Evolutionary conservation across 1,140 invertebrate genomes (phyloP).

Genomic region (Calephelis virginiensis): DNA sequence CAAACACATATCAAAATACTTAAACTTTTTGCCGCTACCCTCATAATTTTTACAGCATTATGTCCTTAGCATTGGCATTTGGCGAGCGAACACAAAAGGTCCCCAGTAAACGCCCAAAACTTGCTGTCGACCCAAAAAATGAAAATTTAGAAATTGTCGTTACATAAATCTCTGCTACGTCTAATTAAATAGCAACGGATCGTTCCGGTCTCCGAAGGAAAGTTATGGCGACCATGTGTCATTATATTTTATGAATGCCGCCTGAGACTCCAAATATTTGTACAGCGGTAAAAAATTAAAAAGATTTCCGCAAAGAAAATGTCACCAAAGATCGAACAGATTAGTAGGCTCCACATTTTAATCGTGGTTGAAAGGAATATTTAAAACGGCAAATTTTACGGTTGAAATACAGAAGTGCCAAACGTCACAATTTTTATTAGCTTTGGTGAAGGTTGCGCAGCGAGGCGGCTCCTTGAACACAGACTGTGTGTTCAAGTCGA

Average conservation of each 20-base stretch:
- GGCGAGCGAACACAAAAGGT: constrained; percentile 11
- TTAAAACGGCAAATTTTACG: constrained; percentile 28
- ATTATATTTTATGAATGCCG: constrained; percentile 48
- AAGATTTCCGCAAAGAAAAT: constrained; percentile 4
- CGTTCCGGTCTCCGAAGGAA: constrained; percentile 45
- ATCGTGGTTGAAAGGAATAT: constrained; percentile 20
- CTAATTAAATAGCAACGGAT: constrained; percentile 60
- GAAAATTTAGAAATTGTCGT: constrained; percentile 58
- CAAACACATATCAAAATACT: constrained; percentile 15
- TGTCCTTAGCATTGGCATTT: background rate
- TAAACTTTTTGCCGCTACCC: constrained; percentile 9
- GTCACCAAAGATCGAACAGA: constrained; percentile 7
- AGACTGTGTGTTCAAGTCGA: constrained; percentile 56
- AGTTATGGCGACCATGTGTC: constrained; percentile 61
- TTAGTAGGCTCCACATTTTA: constrained; percentile 15
- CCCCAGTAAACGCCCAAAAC: constrained; percentile 9
- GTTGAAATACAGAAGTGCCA: constrained; percentile 6
- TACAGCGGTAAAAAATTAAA: constrained; percentile 7
- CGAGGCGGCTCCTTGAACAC: constrained; percentile 52
- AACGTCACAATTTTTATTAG: constrained; percentile 50
- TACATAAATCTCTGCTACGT: constrained; percentile 58
- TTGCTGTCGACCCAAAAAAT: constrained; percentile 40
- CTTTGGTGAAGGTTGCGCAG: constrained; percentile 45
- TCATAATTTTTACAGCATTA: constrained; percentile 10
- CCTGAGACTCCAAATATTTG: constrained; percentile 22